Percentiles rank a stretch among this genome's conserved stretches.
Conservation (phyloP, 2,113 vertebrate genomes). For the Scomber japonicus region DNA sequence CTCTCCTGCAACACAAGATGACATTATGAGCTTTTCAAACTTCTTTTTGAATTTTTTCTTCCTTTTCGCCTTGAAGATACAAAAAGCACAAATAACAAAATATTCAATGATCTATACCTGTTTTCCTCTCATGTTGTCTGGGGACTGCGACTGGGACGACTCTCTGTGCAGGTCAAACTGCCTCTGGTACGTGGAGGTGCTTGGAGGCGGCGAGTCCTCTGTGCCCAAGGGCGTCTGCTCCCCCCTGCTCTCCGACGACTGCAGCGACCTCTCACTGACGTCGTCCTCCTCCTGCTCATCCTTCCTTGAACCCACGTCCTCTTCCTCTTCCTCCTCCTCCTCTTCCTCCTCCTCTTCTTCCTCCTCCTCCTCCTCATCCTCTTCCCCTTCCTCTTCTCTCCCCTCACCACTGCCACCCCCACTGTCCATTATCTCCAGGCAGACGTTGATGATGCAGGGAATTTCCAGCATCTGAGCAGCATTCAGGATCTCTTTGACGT, state of each 20-base stretch:
- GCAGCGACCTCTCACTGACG: conserved; percentile 83
- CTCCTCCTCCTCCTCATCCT: conserved; percentile 83
- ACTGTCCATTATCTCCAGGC: conserved; percentile 96
- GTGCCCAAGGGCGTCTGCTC: conserved; percentile 58
- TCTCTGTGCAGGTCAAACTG: conserved; percentile 82
- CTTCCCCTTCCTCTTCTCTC: conserved; percentile 81
- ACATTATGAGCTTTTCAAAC: neutral
- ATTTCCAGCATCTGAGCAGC: conserved; percentile 97
- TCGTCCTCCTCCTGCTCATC: conserved; percentile 89
- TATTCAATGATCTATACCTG: conserved; percentile 56
- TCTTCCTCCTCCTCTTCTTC: conserved; percentile 86
- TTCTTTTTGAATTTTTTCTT: too few relatives aligned
- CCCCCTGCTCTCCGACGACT: conserved; percentile 81
- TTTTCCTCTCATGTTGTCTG: conserved; percentile 67
- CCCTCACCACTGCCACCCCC: conserved; percentile 83
- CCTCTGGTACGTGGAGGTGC: conserved; percentile 88
- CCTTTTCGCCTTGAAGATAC: neutral
- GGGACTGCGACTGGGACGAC: conserved; percentile 61
- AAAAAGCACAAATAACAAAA: neutral
- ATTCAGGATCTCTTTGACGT: conserved; percentile 95
- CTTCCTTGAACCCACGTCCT: conserved; percentile 81
- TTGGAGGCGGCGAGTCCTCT: conserved; percentile 73
- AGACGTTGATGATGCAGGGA: conserved; percentile 95
- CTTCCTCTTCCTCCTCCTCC: conserved; percentile 81
- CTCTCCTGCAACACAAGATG: conserved; percentile 71